These are phyloP conservation scores for Gymnobelideus leadbeateri DNA, from an alignment of 2,113 vertebrate species.

Conservation along the genomic window DNA sequence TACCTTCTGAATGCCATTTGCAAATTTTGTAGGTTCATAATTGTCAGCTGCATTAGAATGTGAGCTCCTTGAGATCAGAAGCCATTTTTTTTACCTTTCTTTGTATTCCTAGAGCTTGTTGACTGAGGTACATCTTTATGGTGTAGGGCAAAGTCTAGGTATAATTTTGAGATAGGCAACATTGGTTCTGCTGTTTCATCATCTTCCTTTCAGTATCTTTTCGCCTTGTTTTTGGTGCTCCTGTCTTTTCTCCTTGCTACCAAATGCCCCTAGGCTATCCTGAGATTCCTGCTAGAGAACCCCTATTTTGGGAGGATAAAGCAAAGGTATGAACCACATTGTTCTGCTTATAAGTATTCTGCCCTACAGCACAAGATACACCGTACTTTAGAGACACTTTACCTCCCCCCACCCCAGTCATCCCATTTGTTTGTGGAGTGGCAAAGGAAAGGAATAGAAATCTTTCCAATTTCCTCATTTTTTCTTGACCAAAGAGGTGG, in stretches of 20 bases:
- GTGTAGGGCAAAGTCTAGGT: neutral
- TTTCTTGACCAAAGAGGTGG: neutral
- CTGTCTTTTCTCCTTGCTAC: neutral
- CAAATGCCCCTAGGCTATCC: neutral
- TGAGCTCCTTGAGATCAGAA: neutral
- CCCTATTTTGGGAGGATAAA: neutral
- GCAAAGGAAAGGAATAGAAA: neutral
- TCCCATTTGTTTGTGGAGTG: neutral
- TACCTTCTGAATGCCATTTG: neutral
- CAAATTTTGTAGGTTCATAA: neutral
- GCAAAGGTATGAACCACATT: neutral
- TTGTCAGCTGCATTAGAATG: neutral
- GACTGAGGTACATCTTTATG: neutral
- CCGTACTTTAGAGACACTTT: neutral
- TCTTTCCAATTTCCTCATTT: neutral
- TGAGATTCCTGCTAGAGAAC: neutral
- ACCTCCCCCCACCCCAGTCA: neutral
- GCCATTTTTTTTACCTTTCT: neutral
- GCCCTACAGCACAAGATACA: neutral
- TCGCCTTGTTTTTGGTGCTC: neutral
- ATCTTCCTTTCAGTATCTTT: neutral
- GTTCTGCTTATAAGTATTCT: neutral
- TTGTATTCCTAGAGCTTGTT: neutral
- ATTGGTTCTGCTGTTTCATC: neutral
- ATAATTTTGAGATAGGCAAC: neutral